A percentile compares a stretch with the other conserved stretches of the same genome.
Evolutionary conservation across 2,113 vertebrate species (phyloP).

Genomic region (Piprites chloris): DNA sequence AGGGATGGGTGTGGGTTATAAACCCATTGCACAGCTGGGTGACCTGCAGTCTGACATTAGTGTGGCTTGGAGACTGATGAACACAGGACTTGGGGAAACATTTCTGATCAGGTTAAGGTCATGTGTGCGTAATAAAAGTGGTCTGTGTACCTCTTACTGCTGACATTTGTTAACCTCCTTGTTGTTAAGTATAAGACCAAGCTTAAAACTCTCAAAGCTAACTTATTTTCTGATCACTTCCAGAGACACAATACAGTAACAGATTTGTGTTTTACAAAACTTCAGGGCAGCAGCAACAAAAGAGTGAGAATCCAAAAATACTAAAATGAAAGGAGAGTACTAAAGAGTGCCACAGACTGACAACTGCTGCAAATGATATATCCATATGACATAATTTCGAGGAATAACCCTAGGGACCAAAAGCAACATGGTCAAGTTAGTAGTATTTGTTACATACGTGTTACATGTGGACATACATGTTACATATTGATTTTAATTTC

Average conservation of each 20-base stretch:
- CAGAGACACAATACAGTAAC: background rate
- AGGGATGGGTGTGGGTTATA: background rate
- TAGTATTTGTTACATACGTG: too few relatives aligned
- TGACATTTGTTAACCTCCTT: background rate
- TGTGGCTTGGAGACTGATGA: background rate
- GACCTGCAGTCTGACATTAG: background rate
- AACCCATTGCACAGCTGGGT: background rate
- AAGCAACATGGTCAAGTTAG: background rate
- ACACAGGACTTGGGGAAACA: background rate
- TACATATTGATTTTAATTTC: background rate
- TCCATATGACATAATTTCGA: background rate
- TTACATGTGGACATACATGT: background rate
- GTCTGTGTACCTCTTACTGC: background rate
- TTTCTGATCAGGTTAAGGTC: background rate
- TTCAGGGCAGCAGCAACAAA: background rate
- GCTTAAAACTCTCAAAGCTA: background rate
- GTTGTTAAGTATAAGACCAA: background rate
- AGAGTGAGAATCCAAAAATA: background rate
- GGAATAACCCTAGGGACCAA: background rate
- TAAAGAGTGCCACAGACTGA: background rate
- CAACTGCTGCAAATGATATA: background rate
- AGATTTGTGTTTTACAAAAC: background rate
- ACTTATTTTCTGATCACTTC: background rate
- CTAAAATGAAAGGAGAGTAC: background rate
- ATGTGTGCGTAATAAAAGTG: background rate